Evolutionary conservation across 2,113 vertebrate genomes (phyloP).

Genomic region (Proterorhinus semilunaris): DNA sequence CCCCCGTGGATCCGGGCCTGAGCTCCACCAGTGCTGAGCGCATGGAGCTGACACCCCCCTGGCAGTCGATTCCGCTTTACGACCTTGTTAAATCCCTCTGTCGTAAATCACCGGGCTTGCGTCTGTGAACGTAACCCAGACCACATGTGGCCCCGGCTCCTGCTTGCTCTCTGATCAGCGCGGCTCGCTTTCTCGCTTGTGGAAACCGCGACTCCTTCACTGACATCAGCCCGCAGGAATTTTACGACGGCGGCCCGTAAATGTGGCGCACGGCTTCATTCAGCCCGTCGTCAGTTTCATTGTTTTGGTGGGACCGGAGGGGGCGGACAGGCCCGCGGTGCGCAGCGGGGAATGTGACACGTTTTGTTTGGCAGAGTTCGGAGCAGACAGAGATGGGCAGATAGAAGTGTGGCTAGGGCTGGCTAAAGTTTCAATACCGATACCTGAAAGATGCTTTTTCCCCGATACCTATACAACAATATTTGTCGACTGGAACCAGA

Average conservation of each 20-base stretch:
- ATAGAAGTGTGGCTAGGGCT: background rate
- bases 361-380: constrained; percentile 9
- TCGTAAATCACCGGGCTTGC: background rate
- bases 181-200: background rate
- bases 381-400: background rate
- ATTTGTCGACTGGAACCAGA: too few species aligned
- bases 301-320: background rate
- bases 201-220: background rate
- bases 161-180: background rate
- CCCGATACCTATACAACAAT: too few species aligned
- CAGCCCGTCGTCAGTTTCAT: background rate
- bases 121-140: background rate
- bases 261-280: background rate
- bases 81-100: too few species aligned
- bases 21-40: too few species aligned
- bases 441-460: too few species aligned
- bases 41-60: too few species aligned
- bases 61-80: too few species aligned
- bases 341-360: constrained; percentile 27
- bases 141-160: background rate
- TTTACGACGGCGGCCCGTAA: background rate
- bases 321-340: background rate
- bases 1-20: too few species aligned
- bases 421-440: too few species aligned
- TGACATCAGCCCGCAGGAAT: background rate